Evolutionary conservation across 2,113 vertebrate species (phyloP), one percentile per base, ranked within the genome.

Genomic region (Hippotragus niger): DNA sequence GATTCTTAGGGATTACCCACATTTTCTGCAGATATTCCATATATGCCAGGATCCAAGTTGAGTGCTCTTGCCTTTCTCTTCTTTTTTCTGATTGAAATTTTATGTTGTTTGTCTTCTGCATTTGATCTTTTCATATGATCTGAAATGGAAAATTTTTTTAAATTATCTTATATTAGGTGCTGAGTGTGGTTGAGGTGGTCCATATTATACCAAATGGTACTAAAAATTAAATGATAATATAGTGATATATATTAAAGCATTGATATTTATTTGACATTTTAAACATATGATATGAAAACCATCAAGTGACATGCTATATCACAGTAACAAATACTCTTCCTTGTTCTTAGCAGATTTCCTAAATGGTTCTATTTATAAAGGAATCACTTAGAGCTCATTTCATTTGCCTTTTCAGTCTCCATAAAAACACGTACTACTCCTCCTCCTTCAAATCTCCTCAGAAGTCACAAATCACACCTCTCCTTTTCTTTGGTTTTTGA

Each of bases 201-300:
- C 16, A 40, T 64, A 19, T 62, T 92, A 64, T 76, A 36, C 13
- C 74, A 94, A 74, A 83, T 21, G 57, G 62, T 94, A 83, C 62
- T 83, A 89, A 71, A 47, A 64, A 88, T 91, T 92, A 43, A 89
- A 6, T 85, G 71, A 83, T 74, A 86, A 64, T 67, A 40, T 52
- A 57, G 2, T 64, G n/a, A 74, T 74, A 76, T 64, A 45, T 29
- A 36, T 90, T 90, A 76, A 89, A 47, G 33, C 80, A 95, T 33
- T 71, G n/a, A 6, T 40, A 74, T 40, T 71, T 67, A 67, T 67
- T 67, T 93, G 64, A 60, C 47, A 81, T 91, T 89, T 89, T 95
- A 96, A 87, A 92, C 82, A 15, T 76, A 47, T 86, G 57, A 96
- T 94, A 62, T 91, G 36, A 85, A 92, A 95, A 88, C 31, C 53